These are phyloP conservation scores for Lates japonicus DNA, from an alignment of 2,797 vertebrate species.

Conservation along the genomic window DNA sequence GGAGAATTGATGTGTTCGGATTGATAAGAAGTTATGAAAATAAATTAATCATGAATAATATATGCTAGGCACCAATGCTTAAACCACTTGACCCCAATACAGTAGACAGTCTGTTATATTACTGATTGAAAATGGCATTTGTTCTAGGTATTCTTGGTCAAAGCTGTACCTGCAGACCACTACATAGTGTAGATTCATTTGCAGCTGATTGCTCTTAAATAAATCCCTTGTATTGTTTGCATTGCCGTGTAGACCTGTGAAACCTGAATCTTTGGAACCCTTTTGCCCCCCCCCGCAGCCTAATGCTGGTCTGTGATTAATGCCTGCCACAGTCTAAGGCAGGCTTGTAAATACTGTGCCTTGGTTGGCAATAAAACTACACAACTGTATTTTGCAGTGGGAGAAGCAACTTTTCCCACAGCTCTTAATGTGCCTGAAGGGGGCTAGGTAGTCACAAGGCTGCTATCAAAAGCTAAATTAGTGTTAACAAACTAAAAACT, in stretches of 20 bases:
- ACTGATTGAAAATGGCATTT: neutral
- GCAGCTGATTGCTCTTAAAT: neutral
- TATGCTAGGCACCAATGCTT: neutral
- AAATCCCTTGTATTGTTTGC: slow-evolving; percentile 2
- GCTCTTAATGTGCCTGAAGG: slow-evolving; percentile 24
- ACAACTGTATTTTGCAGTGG: slow-evolving; percentile 37
- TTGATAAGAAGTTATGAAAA: neutral
- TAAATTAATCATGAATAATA: neutral
- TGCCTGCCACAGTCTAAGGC: slow-evolving; percentile 22
- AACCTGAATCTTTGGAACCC: slow-evolving; percentile 4
- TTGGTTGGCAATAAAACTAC: slow-evolving; percentile 37
- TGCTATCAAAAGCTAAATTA: slow-evolving; percentile 26
- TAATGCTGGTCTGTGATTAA: slow-evolving; percentile 35
- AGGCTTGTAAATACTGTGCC: slow-evolving; percentile 42
- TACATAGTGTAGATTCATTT: neutral
- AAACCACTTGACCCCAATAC: neutral
- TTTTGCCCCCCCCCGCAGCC: slow-evolving; percentile 14
- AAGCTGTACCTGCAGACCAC: neutral
- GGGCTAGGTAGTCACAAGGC: neutral
- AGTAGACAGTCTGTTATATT: neutral
- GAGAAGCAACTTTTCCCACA: slow-evolving; percentile 30
- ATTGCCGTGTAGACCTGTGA: slow-evolving; percentile 30
- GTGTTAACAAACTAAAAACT: slow-evolving; percentile 17
- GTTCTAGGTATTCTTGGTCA: neutral
- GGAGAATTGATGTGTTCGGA: neutral